A percentile compares a stretch with the other conserved stretches of the same genome.
phyloP scores from a whole-genome alignment of 2,797 vertebrate species.

The Anisognathus igniventris region DNA sequence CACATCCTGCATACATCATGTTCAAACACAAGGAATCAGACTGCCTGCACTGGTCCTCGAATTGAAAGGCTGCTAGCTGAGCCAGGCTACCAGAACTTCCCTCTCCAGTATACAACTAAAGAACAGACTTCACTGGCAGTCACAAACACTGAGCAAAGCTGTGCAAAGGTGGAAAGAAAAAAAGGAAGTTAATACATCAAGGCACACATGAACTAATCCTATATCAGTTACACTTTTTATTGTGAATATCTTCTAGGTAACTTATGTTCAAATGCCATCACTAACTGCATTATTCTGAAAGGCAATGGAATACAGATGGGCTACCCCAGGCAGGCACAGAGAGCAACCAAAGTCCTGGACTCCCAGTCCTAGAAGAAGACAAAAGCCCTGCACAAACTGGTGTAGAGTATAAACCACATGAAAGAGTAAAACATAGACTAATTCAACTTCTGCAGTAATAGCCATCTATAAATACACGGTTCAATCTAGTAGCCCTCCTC shows the following conservation, averaged over 20 bases:
- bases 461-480: no score
- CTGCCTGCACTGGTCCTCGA: neutral
- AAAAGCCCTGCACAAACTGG: neutral
- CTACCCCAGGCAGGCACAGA: neutral
- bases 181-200: neutral
- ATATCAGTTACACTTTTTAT: neutral
- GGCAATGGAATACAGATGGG: neutral
- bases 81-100: neutral
- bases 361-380: neutral
- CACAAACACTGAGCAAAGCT: neutral
- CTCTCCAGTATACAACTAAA: neutral
- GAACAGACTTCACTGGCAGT: neutral
- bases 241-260: neutral
- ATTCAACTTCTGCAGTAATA: no score
- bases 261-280: neutral
- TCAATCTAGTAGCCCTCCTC: neutral
- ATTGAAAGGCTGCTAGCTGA: neutral
- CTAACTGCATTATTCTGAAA: neutral
- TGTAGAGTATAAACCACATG: neutral
- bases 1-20: neutral
- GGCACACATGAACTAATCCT: neutral
- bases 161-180: neutral
- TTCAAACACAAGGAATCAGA: neutral
- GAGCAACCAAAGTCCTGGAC: neutral
- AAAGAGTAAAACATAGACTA: neutral